phyloP scores from a whole-genome alignment of 2,797 vertebrate species.

The Lepidocolaptes lacrymiger region DNA sequence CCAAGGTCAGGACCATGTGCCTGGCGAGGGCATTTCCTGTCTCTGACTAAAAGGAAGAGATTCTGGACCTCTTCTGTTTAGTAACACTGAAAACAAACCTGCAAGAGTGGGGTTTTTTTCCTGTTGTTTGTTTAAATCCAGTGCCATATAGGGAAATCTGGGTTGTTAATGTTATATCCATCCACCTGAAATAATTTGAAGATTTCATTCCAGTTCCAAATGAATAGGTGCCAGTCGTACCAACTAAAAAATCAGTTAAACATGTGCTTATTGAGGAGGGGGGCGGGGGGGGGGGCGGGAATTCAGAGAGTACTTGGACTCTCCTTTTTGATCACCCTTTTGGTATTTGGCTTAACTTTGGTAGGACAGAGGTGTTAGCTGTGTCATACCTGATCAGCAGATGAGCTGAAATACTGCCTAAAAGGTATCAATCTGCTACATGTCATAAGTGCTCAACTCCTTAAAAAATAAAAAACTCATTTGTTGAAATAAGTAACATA shows the following conservation, averaged over 20 bases:
- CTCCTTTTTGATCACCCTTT: background rate
- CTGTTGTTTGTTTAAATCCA: background rate
- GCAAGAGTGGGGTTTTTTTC: background rate
- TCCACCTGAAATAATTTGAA: background rate
- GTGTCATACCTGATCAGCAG: background rate
- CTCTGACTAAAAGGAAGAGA: background rate
- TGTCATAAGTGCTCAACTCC: background rate
- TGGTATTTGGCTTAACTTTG: background rate
- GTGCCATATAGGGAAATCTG: background rate
- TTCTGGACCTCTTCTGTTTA: background rate
- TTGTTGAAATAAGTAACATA: background rate
- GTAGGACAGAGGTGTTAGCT: background rate
- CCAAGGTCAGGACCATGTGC: background rate
- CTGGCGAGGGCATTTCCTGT: background rate
- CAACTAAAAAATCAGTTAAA: background rate
- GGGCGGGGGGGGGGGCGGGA: no score
- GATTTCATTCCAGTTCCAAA: background rate
- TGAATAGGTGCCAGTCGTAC: background rate
- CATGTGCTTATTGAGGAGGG: background rate
- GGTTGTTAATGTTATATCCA: background rate
- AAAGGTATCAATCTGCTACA: background rate
- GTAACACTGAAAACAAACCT: background rate
- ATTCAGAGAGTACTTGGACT: background rate
- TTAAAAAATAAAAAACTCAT: background rate
- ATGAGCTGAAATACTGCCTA: background rate